phyloP scores from a whole-genome alignment of 2,797 vertebrate species.

The Moxostoma hubbsi region DNA sequence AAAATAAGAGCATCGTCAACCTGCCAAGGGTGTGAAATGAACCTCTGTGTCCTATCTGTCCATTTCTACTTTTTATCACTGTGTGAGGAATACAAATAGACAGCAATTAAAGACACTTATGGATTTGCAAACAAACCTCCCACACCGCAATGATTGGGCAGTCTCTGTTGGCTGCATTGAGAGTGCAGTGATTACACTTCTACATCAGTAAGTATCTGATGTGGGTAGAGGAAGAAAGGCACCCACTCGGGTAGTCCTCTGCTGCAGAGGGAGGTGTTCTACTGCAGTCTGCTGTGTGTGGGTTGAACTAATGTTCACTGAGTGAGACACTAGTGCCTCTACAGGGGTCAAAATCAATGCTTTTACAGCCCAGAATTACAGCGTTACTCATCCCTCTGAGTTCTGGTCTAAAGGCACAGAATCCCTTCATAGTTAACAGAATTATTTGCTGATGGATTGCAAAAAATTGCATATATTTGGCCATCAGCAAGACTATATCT shows the following conservation, averaged over 20 bases:
- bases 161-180: too few species aligned
- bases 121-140: too few species aligned
- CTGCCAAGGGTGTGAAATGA: conserved; percentile 38
- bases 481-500: not conserved
- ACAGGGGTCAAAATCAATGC: conserved; percentile 15
- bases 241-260: not conserved
- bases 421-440: not conserved
- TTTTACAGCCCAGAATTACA: conserved; percentile 7
- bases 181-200: not conserved
- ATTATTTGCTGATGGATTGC: conserved; percentile 17
- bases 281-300: conserved; percentile 20
- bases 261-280: conserved; percentile 29
- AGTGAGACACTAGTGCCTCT: conserved; percentile 1
- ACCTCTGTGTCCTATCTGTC: not conserved
- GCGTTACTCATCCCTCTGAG: not conserved
- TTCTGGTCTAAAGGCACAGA: not conserved
- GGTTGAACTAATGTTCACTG: conserved; percentile 5
- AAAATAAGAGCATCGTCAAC: conserved; percentile 11
- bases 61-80: not conserved
- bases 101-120: too few species aligned
- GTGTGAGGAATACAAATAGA: not conserved
- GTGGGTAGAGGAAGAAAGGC: not conserved
- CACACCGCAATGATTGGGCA: too few species aligned
- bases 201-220: not conserved
- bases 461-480: not conserved